Evolutionary conservation across 1,140 invertebrate genomes (phyloP).

Genomic region (Procambarus clarkii): DNA sequence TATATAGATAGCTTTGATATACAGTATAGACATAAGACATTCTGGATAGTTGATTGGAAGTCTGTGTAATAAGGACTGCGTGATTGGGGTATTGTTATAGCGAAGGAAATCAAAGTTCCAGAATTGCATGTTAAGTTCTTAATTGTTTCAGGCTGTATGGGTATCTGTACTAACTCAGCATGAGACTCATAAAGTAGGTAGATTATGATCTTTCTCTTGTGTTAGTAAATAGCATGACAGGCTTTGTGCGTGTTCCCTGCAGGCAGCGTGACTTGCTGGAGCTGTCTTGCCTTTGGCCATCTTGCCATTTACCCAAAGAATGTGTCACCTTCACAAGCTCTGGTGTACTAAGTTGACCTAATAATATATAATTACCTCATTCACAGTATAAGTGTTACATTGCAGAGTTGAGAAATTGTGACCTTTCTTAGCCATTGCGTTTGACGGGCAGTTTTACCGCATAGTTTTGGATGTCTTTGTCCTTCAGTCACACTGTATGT

Average conservation of each 20-base stretch:
- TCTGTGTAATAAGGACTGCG: background rate
- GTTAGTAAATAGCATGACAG: constrained; percentile 45
- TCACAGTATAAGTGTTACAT: background rate
- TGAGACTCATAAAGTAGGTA: constrained; percentile 48
- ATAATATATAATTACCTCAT: background rate
- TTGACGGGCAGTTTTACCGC: background rate
- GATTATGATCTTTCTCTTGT: constrained; percentile 6
- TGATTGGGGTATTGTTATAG: constrained; percentile 10
- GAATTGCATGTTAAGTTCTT: constrained; percentile 42
- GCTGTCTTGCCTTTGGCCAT: background rate
- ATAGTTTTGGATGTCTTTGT: background rate
- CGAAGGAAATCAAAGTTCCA: constrained; percentile 25
- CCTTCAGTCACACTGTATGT: background rate
- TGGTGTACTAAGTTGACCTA: background rate
- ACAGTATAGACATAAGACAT: background rate
- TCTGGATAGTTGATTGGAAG: background rate
- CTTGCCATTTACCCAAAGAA: background rate
- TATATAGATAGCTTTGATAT: background rate
- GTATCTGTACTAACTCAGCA: constrained; percentile 53
- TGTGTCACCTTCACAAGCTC: constrained; percentile 17
- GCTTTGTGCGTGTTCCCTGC: background rate
- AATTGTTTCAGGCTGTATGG: constrained; percentile 49
- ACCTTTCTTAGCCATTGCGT: background rate
- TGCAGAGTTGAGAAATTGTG: constrained; percentile 4
- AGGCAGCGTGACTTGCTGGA: background rate